Evolutionary conservation across 2,113 vertebrate species (phyloP).

Genomic region (Columba livia): DNA sequence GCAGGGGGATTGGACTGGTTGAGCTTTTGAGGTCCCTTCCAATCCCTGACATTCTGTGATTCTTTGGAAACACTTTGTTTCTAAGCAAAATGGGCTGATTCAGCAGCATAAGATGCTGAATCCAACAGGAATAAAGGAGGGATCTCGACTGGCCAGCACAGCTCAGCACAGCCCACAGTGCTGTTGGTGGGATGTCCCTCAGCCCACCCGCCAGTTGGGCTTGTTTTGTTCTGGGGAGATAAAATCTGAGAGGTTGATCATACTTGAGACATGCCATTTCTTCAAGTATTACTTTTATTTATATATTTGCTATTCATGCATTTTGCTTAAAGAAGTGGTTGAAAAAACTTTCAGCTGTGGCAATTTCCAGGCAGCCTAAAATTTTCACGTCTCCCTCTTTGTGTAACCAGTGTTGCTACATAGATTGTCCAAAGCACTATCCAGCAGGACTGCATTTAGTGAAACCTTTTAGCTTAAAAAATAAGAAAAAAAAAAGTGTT

Average conservation of each 20-base stretch:
- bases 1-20: too few relatives aligned
- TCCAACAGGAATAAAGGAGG: neutral
- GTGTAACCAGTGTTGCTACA: neutral
- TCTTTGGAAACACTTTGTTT: neutral
- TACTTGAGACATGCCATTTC: neutral
- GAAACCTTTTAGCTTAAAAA: neutral
- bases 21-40: too few relatives aligned
- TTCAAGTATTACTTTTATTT: neutral
- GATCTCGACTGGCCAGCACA: neutral
- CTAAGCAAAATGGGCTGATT: neutral
- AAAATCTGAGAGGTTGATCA: neutral
- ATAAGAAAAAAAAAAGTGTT: neutral
- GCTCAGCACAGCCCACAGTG: rapidly evolving
- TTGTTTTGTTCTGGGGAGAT: neutral
- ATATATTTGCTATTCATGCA: neutral
- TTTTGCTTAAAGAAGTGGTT: neutral
- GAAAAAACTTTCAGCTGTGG: neutral
- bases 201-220: neutral
- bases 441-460: neutral
- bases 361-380: neutral
- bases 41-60: too few relatives aligned
- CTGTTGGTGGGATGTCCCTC: neutral
- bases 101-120: neutral
- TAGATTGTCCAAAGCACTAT: neutral
- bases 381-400: neutral